A percentile compares a stretch with the other conserved stretches of the same genome.
Evolutionary conservation across 2,797 vertebrate species (phyloP).

Genomic region (Chiroxiphia lanceolata): DNA sequence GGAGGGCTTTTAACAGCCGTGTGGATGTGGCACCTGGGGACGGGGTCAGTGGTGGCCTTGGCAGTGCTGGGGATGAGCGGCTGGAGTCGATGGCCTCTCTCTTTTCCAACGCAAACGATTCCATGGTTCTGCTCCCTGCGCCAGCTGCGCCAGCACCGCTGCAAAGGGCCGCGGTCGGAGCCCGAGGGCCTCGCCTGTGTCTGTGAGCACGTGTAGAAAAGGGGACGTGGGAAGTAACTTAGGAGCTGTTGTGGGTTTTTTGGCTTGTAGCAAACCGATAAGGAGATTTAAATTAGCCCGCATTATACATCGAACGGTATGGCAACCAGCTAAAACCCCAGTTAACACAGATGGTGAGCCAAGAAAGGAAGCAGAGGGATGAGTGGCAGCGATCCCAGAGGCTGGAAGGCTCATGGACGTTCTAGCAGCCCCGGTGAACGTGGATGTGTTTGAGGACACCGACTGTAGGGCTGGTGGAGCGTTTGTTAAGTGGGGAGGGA

Average conservation of each 20-base stretch:
- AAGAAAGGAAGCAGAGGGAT: neutral
- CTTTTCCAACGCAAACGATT: fast-evolving
- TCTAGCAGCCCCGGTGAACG: fast-evolving
- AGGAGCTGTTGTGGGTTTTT: neutral
- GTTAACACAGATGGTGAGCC: fast-evolving
- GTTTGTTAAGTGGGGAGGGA: neutral
- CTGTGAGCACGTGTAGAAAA: neutral
- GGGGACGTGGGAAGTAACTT: fast-evolving
- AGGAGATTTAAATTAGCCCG: neutral
- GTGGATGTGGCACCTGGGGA: neutral
- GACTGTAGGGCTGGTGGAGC: too few species aligned
- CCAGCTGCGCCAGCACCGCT: too few species aligned
- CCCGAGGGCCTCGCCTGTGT: neutral
- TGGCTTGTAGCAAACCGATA: neutral
- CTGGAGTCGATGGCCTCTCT: neutral
- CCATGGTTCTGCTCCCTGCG: neutral
- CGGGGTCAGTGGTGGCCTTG: neutral
- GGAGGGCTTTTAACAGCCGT: neutral
- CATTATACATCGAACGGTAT: fast-evolving
- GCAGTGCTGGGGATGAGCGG: neutral
- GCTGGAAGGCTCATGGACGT: fast-evolving
- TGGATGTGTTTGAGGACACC: neutral
- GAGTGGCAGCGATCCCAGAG: neutral
- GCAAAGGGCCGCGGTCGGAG: neutral
- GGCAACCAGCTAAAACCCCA: fast-evolving